A percentile compares a stretch with the other conserved stretches of the same genome.
phyloP scores from a whole-genome alignment of 2,113 vertebrate genomes.

The Triplophysa dalaica region DNA sequence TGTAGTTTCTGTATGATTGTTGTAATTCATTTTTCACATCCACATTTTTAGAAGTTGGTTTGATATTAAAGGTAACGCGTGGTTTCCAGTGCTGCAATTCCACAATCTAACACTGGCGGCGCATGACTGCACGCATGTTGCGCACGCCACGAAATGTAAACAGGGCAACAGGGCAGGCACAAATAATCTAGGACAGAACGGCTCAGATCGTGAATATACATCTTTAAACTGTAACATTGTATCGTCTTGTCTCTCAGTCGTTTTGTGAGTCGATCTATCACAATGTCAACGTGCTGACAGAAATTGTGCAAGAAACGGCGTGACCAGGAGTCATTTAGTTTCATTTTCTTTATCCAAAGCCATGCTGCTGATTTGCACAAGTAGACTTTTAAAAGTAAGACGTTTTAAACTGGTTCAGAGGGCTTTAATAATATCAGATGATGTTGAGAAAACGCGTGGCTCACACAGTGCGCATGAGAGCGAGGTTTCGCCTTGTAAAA shows the following conservation, averaged over 20 bases:
- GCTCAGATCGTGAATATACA: neutral
- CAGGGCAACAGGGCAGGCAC: neutral
- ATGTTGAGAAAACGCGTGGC: neutral
- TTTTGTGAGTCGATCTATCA: neutral
- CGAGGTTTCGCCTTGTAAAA: neutral
- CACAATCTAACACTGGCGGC: slow-evolving; percentile 1
- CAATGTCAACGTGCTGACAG: neutral
- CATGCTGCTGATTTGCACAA: neutral
- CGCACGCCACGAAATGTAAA: neutral
- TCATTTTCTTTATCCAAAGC: neutral
- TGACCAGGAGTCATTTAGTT: neutral
- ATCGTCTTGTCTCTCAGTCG: neutral
- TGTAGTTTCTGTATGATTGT: too few species aligned
- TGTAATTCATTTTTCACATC: too few species aligned
- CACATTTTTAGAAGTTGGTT: too few species aligned
- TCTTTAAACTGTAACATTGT: neutral
- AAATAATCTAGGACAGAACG: neutral
- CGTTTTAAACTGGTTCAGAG: neutral
- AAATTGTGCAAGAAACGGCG: neutral
- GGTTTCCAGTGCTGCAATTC: neutral
- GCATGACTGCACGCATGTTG: neutral
- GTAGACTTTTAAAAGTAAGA: slow-evolving; percentile 21
- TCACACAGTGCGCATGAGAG: neutral
- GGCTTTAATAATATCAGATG: neutral
- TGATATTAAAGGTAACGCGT: neutral